Percentiles rank a stretch among this genome's conserved stretches.
Evolutionary conservation across 92 coral and sea anemone genomes (phyloP).

Genomic region (Palythoa grandiflora): DNA sequence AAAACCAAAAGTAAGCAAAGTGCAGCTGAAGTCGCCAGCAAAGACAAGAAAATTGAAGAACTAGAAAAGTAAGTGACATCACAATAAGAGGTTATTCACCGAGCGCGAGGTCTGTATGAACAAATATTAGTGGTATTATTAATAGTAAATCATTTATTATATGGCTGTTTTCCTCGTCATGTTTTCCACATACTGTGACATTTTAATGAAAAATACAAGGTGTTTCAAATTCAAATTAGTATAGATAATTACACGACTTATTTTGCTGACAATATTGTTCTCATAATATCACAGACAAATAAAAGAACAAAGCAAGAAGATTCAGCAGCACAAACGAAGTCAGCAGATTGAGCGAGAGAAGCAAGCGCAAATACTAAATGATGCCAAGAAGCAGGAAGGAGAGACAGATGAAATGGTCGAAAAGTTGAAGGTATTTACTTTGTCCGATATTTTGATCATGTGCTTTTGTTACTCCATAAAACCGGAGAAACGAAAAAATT

Average conservation of each 20-base stretch:
- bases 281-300: slow-evolving; percentile 70
- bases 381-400: slow-evolving; percentile 90
- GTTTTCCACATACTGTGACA: too few relatives aligned
- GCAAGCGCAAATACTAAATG: slow-evolving; percentile 91
- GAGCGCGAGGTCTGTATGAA: too few relatives aligned
- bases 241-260: not conserved
- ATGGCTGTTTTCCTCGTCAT: too few relatives aligned
- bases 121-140: too few relatives aligned
- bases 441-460: not conserved
- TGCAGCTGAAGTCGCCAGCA: slow-evolving; percentile 64
- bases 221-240: too few relatives aligned
- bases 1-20: slow-evolving; percentile 62
- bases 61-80: slow-evolving; percentile 80
- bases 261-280: not conserved
- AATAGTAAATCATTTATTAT: too few relatives aligned
- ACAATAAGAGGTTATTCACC: not conserved
- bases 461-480: not conserved
- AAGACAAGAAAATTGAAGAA: slow-evolving; percentile 84
- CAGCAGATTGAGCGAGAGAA: slow-evolving; percentile 97
- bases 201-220: too few relatives aligned
- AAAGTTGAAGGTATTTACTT: slow-evolving; percentile 77
- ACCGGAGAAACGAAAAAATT: not conserved
- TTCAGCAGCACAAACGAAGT: slow-evolving; percentile 84
- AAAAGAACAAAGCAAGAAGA: slow-evolving; percentile 92
- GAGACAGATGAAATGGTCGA: slow-evolving; percentile 81